Evolutionary conservation across 2,113 vertebrate genomes (phyloP).

Genomic region (Chunga burmeisteri): DNA sequence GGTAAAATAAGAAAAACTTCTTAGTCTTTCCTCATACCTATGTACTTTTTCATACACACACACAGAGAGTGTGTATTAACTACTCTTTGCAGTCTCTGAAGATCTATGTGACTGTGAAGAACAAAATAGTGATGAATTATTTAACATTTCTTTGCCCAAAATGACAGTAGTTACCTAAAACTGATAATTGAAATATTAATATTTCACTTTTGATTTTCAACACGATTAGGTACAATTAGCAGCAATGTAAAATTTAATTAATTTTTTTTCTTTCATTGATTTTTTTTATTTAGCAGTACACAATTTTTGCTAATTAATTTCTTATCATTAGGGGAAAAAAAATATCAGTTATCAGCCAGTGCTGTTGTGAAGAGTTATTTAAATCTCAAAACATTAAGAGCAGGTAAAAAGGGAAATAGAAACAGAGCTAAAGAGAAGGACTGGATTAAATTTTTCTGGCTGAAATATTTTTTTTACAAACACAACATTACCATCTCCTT

Average conservation of each 20-base stretch:
- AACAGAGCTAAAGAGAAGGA: not conserved
- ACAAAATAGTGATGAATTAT: not conserved
- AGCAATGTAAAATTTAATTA: not conserved
- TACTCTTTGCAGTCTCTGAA: not conserved
- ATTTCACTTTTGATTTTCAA: not conserved
- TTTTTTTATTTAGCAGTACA: not conserved
- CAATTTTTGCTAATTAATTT: not conserved
- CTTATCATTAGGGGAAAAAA: not conserved
- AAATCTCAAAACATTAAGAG: not conserved
- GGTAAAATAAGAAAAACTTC: not conserved
- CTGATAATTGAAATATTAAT: not conserved
- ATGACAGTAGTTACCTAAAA: not conserved
- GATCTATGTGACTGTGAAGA: not conserved
- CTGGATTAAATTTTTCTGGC: not conserved
- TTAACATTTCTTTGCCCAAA: not conserved
- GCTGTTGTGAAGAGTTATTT: not conserved
- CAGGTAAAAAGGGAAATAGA: not conserved
- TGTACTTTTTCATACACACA: not conserved
- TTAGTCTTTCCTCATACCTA: not conserved
- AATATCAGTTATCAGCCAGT: not conserved
- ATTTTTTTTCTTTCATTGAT: not conserved
- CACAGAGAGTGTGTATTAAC: not conserved
- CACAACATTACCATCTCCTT: not conserved
- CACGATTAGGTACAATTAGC: not conserved
- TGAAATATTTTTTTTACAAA: not conserved